Evolutionary conservation across 2,113 vertebrate species (phyloP).

Genomic region (Ptilonorhynchus violaceus): DNA sequence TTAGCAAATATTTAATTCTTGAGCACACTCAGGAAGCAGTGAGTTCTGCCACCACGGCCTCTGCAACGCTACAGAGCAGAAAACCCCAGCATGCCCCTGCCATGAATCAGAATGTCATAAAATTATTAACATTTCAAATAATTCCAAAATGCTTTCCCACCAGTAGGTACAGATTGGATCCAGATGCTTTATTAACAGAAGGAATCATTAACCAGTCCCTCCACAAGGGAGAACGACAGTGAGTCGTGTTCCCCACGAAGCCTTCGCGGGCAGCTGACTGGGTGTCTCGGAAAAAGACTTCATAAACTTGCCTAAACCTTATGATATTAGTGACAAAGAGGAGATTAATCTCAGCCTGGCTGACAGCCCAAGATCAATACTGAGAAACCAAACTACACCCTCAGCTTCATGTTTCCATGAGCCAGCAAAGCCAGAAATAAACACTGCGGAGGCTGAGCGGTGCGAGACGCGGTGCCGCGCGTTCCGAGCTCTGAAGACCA

Average conservation of each 20-base stretch:
- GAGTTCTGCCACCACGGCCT: not conserved
- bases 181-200: constrained; percentile 61
- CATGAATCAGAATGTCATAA: constrained; percentile 59
- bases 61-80: constrained; percentile 1
- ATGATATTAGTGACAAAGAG: constrained; percentile 19
- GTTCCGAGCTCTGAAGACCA: not conserved
- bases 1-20: not conserved
- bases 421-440: constrained; percentile 47
- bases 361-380: constrained; percentile 46
- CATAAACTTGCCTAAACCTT: not conserved
- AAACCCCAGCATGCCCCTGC: constrained; percentile 7
- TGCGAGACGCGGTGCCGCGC: not conserved
- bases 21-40: not conserved
- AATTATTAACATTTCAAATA: constrained; percentile 56
- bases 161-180: constrained; percentile 66
- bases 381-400: constrained; percentile 30
- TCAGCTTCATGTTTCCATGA: constrained; percentile 39
- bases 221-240: not conserved
- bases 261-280: not conserved
- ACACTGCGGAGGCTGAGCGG: not conserved
- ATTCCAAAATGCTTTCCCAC: constrained; percentile 53
- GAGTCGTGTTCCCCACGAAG: not conserved
- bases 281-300: not conserved
- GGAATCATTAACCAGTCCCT: constrained; percentile 22
- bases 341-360: constrained; percentile 30